Evolutionary conservation across 2,113 vertebrate genomes (phyloP).

Genomic region (Glareola pratincola): DNA sequence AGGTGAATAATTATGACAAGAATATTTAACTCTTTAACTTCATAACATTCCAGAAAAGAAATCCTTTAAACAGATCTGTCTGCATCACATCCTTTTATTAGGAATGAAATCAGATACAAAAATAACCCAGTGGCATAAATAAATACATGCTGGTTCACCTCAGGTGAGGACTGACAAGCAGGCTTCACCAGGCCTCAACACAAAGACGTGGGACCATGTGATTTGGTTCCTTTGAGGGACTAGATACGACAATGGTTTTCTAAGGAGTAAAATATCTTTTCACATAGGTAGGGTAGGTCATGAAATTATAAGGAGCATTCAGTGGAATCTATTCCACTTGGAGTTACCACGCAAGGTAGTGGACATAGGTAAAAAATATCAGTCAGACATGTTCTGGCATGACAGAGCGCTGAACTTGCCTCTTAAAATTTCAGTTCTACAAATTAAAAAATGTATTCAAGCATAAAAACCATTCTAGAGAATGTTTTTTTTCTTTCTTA

Average conservation of each 20-base stretch:
- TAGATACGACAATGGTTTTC: neutral
- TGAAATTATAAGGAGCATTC: neutral
- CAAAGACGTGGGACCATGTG: neutral
- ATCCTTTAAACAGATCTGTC: neutral
- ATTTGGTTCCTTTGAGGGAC: neutral
- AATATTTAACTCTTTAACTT: neutral
- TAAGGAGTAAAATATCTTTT: neutral
- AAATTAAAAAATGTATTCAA: neutral
- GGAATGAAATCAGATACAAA: neutral
- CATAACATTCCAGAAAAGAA: neutral
- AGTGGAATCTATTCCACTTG: neutral
- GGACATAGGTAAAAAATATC: neutral
- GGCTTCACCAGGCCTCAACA: neutral
- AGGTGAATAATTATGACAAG: neutral
- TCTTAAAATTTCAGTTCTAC: neutral
- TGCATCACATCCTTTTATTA: neutral
- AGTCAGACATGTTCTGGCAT: neutral
- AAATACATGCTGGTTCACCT: neutral
- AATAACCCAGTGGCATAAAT: neutral
- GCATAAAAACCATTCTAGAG: neutral
- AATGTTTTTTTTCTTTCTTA: neutral
- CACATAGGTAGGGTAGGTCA: neutral
- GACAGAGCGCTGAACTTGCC: neutral
- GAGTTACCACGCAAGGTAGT: neutral
- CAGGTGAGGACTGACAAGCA: neutral